phyloP scores from a whole-genome alignment of 2,797 vertebrate species.

The Notolepis coatsorum region DNA sequence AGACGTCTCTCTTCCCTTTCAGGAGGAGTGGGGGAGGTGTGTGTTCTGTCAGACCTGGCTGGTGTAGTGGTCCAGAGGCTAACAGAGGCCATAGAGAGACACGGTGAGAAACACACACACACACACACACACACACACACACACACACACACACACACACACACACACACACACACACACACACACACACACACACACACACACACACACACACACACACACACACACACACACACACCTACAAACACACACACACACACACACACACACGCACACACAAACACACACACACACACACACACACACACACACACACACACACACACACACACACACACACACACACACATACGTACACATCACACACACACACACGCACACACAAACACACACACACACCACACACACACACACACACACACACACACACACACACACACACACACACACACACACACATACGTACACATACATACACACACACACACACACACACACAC shows the following conservation, averaged over 20 bases:
- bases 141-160: too few species aligned
- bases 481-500: too few species aligned
- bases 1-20: constrained; percentile 16
- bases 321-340: not conserved
- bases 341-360: not conserved
- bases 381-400: not conserved
- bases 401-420: not conserved
- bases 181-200: not conserved
- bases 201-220: not conserved
- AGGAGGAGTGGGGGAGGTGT: constrained; percentile 74
- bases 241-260: not conserved
- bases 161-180: too few species aligned
- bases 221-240: not conserved
- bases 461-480: not conserved
- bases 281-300: not conserved
- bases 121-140: not conserved
- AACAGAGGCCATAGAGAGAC: constrained; percentile 80
- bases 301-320: not conserved
- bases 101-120: constrained; percentile 59
- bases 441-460: not conserved
- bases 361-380: not conserved
- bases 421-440: not conserved
- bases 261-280: not conserved
- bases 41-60: constrained; percentile 71
- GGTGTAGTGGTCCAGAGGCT: constrained; percentile 76